phyloP scores from a whole-genome alignment of 2,797 vertebrate genomes.

The Pipistrellus nathusii region DNA sequence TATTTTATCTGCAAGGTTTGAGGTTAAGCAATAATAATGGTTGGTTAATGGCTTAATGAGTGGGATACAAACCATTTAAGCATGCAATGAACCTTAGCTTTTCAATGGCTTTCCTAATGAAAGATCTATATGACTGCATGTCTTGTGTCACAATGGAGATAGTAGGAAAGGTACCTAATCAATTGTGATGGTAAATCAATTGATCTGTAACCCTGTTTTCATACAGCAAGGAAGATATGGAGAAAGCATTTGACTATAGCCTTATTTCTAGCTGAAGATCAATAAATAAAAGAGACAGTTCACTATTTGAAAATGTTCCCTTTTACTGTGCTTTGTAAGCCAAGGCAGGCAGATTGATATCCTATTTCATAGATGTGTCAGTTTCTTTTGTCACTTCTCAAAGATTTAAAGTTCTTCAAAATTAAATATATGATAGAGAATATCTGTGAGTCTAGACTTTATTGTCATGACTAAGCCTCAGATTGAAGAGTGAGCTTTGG shows the following conservation, averaged over 20 bases:
- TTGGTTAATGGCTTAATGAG: conserved; percentile 90
- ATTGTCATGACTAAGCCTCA: conserved; percentile 85
- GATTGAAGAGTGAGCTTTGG: conserved; percentile 83
- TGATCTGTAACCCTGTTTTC: conserved; percentile 90
- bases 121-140: conserved; percentile 90
- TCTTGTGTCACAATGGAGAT: conserved; percentile 89
- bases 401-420: conserved; percentile 88
- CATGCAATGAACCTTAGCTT: conserved; percentile 88
- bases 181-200: conserved; percentile 91
- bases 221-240: conserved; percentile 87
- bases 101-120: conserved; percentile 90
- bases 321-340: conserved; percentile 86
- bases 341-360: conserved; percentile 85
- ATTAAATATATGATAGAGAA: conserved; percentile 87
- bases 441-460: conserved; percentile 85
- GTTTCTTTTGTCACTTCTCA: conserved; percentile 88
- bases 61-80: conserved; percentile 88
- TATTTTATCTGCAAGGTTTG: conserved; percentile 87
- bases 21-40: conserved; percentile 90
- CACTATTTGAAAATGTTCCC: conserved; percentile 87
- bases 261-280: conserved; percentile 86
- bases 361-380: conserved; percentile 85
- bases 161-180: conserved; percentile 88
- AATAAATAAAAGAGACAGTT: conserved; percentile 89
- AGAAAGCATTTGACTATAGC: conserved; percentile 85